Conservation (phyloP, 2,797 vertebrate genomes). For the Sebastes jordani region DNA sequence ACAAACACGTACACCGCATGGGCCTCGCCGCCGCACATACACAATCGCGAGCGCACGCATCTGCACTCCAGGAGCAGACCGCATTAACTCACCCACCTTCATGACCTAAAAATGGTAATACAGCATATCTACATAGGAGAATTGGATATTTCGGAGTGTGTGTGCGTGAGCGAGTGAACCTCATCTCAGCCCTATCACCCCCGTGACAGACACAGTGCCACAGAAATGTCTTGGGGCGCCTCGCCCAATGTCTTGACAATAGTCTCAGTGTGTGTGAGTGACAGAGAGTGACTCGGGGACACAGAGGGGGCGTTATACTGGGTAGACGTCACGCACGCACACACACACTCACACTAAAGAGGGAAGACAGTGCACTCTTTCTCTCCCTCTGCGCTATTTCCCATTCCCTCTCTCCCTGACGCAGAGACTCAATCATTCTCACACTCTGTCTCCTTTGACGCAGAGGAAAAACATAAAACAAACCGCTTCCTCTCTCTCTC, state of each 20-base stretch:
- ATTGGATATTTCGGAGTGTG: constrained; percentile 8
- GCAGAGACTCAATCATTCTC: constrained; percentile 79
- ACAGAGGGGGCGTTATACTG: constrained; percentile 82
- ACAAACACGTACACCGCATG: constrained; percentile 44
- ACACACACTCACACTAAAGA: constrained; percentile 47
- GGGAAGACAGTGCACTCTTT: constrained; percentile 81
- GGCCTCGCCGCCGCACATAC: constrained; percentile 4
- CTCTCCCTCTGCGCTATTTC: constrained; percentile 66
- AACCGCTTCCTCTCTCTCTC: constrained; percentile 52
- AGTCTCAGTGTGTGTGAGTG: constrained; percentile 82
- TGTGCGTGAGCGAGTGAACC: constrained; percentile 47
- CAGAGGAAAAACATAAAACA: constrained; percentile 74
- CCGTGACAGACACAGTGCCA: constrained; percentile 77
- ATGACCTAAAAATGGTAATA: constrained; percentile 39
- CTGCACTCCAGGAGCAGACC: not conserved
- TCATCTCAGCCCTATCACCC: constrained; percentile 71
- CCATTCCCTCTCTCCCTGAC: constrained; percentile 73
- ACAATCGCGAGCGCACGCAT: not conserved
- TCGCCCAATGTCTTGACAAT: constrained; percentile 79
- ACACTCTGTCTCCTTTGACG: constrained; percentile 73
- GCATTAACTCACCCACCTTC: constrained; percentile 32
- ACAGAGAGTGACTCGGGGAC: constrained; percentile 71
- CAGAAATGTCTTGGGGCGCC: constrained; percentile 76
- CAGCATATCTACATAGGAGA: constrained; percentile 17
- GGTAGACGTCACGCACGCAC: constrained; percentile 63